phyloP scores from a whole-genome alignment of 2,888 invertebrate genomes.

The Nebria salina region DNA sequence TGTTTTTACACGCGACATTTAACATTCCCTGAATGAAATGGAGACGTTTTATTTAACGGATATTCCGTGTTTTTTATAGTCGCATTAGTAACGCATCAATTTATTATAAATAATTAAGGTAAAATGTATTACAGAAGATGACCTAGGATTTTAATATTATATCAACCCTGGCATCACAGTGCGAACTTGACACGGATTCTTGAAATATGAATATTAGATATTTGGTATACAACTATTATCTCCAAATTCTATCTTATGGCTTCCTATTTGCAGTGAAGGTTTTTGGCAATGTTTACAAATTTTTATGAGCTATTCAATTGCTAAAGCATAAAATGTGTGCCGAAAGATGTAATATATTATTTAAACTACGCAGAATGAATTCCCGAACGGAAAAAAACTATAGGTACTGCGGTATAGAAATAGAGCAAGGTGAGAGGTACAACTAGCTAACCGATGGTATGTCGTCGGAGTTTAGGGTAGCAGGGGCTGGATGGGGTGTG shows the following conservation, averaged over 20 bases:
- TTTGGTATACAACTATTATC: neutral
- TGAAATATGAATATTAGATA: neutral
- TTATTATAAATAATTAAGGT: neutral
- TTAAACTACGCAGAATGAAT: too few species aligned
- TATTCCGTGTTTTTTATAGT: neutral
- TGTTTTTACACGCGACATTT: neutral
- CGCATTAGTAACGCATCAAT: neutral
- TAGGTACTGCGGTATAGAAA: neutral
- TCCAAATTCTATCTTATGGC: neutral
- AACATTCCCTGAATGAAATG: neutral
- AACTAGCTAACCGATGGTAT: neutral
- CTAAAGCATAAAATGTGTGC: too few species aligned
- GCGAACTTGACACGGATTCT: constrained; percentile 1
- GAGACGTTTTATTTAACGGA: neutral
- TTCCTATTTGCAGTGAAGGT: neutral
- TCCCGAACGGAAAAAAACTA: too few species aligned
- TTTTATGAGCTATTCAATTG: neutral
- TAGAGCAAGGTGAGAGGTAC: neutral
- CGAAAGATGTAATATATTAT: too few species aligned
- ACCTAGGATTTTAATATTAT: neutral
- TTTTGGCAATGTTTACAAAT: neutral
- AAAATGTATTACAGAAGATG: neutral
- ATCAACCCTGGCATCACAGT: neutral
- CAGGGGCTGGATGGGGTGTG: neutral
- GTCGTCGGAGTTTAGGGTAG: neutral